Conservation (phyloP, 2,888 invertebrate genomes). For the Hemistola chrysoprasaria region DNA sequence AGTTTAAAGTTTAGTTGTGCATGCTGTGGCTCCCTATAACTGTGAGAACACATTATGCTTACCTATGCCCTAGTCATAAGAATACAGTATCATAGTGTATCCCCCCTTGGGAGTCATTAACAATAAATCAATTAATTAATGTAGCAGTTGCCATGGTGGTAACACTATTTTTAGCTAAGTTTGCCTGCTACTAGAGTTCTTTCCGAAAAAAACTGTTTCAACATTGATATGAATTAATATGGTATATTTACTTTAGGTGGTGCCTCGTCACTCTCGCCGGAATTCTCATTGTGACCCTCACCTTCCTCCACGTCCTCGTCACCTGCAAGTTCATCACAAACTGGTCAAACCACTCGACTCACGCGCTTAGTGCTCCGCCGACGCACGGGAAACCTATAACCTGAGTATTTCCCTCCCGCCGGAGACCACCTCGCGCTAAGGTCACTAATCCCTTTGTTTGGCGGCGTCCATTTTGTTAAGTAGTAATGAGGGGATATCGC, state of each 20-base stretch:
- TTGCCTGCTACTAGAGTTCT: no score
- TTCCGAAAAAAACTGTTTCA: no score
- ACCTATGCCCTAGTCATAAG: no score
- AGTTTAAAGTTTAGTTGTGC: no score
- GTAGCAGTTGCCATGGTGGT: no score
- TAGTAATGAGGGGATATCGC: constrained; percentile 86
- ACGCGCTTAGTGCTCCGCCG: constrained; percentile 46
- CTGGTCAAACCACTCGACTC: constrained; percentile 66
- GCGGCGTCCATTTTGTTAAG: constrained; percentile 90
- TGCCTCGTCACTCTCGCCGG: constrained; percentile 88
- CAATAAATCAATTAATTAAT: no score
- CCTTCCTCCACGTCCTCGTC: constrained; percentile 89
- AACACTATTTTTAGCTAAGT: no score
- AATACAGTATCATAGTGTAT: no score
- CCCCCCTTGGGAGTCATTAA: no score
- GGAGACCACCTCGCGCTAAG: constrained; percentile 75
- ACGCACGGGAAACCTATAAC: constrained; percentile 45
- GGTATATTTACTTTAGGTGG: constrained; percentile 77
- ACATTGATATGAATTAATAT: constrained; percentile 15
- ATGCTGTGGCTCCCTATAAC: no score
- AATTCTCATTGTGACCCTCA: constrained; percentile 85
- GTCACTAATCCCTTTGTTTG: constrained; percentile 89
- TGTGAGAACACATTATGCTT: no score
- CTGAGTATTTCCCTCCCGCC: constrained; percentile 48
- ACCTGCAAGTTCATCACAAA: constrained; percentile 71